A percentile compares a stretch with the other conserved stretches of the same genome.
Evolutionary conservation across 2,797 vertebrate genomes (phyloP).

Genomic region (Morus bassanus): DNA sequence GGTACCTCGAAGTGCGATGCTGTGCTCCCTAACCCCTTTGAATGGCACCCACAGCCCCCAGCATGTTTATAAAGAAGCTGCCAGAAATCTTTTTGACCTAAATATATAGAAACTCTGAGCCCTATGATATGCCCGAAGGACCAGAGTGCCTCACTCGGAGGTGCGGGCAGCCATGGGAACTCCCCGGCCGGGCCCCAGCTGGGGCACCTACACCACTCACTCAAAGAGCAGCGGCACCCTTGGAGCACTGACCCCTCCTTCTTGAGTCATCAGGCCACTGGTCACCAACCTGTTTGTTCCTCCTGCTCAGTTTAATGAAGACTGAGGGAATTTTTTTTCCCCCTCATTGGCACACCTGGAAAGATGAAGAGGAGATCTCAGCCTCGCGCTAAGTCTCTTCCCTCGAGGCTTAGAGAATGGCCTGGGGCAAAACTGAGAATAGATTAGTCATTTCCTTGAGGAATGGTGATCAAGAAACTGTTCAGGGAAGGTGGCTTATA

Average conservation of each 20-base stretch:
- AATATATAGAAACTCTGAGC: neutral
- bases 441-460: neutral
- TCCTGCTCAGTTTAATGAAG: neutral
- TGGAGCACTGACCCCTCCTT: neutral
- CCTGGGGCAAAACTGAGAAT: neutral
- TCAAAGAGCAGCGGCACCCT: neutral
- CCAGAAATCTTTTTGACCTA: neutral
- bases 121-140: neutral
- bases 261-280: accelerated
- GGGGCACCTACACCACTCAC: no score
- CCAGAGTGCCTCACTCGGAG: neutral
- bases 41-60: accelerated
- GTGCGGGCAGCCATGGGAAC: neutral
- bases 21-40: neutral
- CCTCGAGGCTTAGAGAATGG: neutral
- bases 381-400: neutral
- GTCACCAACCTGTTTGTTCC: neutral
- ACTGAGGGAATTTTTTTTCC: neutral
- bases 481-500: neutral
- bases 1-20: accelerated
- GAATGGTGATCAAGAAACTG: neutral
- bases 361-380: neutral
- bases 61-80: neutral
- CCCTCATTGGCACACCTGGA: neutral
- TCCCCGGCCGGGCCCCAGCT: no score